Evolutionary conservation across 2,797 vertebrate genomes (phyloP), one percentile per base, ranked within the genome.

Genomic region (Darevskia mixta): DNA sequence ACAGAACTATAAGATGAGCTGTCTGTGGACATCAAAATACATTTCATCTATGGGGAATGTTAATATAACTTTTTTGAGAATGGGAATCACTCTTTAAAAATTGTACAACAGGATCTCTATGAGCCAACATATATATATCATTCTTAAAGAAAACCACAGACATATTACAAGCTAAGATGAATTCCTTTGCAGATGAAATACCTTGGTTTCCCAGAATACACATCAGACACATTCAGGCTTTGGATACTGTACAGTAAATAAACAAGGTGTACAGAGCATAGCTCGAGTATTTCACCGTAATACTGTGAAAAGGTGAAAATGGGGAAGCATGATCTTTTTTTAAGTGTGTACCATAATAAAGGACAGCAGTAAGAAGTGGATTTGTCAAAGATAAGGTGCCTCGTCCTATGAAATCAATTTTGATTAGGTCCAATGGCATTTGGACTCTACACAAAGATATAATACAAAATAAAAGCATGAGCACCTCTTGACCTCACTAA

Each of bases 281-380:
- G 10, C 8, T 49, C 35, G 58, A 38, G 0, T 35, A 55, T 45
- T 17, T 1, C 0, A 58, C 15, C 0, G 8, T 20, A 84, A 79
- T 0, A 1, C 38, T 45, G 81, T 38, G 67, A 5, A 1, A 69
- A 79, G 81, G 79, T 35, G 3, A 76, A 2, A 76, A 0, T 55
- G 38, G 0, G 9, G 55, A 58, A 3, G n/a, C 10, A 0, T 0
- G 1, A 55, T 67, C 2, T 61, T 58, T 55, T 61, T 80, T 29
- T 0, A 82, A 0, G 1, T 0, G 8, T 15, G 1, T 0, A 0
- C 35, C n/a, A 67, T 78, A 71, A 91, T 66, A 69, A 4, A 27
- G 49, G 10, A 2, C 41, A 15, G 69, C 4, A 35, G 35, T 79
- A 23, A 15, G 0, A 17, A 69, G 72, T 9, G 0, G 45, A 41